Conservation (phyloP, 92 coral and sea anemone species). For the Epizoanthus scotinus region DNA sequence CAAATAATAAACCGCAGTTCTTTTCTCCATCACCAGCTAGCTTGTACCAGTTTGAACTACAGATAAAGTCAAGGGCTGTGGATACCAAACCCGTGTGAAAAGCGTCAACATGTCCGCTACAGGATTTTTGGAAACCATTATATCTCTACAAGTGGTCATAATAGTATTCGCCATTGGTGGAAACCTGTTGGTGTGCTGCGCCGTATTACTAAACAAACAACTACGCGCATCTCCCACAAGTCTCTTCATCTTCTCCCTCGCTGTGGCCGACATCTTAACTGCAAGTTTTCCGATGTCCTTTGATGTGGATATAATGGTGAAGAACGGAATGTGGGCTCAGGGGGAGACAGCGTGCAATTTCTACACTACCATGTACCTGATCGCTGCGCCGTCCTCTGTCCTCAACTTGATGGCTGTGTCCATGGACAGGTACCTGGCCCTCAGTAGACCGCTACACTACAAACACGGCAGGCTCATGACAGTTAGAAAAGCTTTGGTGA, state of each 20-base stretch:
- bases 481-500: slow-evolving; percentile 52
- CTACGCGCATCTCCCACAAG: slow-evolving; percentile 69
- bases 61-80: too few relatives aligned
- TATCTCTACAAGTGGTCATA: slow-evolving; percentile 56
- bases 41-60: background rate
- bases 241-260: slow-evolving; percentile 82
- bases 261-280: slow-evolving; percentile 77
- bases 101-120: background rate
- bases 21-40: background rate
- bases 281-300: slow-evolving; percentile 79
- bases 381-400: slow-evolving; percentile 80
- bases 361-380: slow-evolving; percentile 64
- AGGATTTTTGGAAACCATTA: slow-evolving; percentile 20
- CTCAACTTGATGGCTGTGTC: slow-evolving; percentile 79
- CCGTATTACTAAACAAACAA: slow-evolving; percentile 64
- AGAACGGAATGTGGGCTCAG: slow-evolving; percentile 56
- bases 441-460: slow-evolving; percentile 71
- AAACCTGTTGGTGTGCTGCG: slow-evolving; percentile 74
- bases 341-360: slow-evolving; percentile 72
- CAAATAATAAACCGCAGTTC: too few relatives aligned
- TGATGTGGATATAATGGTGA: slow-evolving; percentile 64
- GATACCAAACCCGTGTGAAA: background rate
- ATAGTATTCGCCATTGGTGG: slow-evolving; percentile 65
- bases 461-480: slow-evolving; percentile 61
- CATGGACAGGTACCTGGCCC: slow-evolving; percentile 79